Evolutionary conservation across 2,797 vertebrate genomes (phyloP), one percentile per base, ranked within the genome.

Genomic region (Antennarius maculatus): DNA sequence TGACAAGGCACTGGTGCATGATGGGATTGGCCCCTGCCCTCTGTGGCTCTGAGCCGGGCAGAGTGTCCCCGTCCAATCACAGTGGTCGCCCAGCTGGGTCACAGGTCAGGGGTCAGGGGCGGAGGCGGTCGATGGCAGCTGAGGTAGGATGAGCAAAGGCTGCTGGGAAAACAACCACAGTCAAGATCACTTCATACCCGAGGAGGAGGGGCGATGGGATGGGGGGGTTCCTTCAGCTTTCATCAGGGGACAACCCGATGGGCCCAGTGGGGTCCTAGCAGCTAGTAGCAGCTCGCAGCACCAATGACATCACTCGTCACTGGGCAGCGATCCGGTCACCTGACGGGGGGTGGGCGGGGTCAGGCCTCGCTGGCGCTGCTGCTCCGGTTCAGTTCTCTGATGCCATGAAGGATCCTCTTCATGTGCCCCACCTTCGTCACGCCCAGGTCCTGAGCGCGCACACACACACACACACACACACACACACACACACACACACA

Each of bases 351-450:
- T 64, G 98, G 83, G 92, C 96, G 48, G 8, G 0, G 16, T 69
- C 66, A 98, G 83, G 92, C 96, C 87, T 96, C 97, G 88, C 93
- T 93, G 92, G 90, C 93, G 69, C 94, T 92, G 85, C 92, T 90
- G 92, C 81, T 94, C 79, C 95, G 93, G 88, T 92, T 96, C 89
- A 99, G 91, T 70, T 97, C 97, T 85, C 94, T 89, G 93, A 99
- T 97, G 48, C 96, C 97, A 15, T 97, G 96, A 43, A 99, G 93
- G 83, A 99, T 99, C 75, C 97, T 89, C 94, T 99, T 99, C 95
- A 99, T 95, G 74, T 99, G 97, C 41, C 97, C 97, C 57, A 99
- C 97, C 91, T 99, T 99, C 34, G 96, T 96, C 83, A 99, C 96
- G 0, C 97, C 97, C 49, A 99, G 91, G 77, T 99, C 97, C 97